A percentile compares a stretch with the other conserved stretches of the same genome.
phyloP scores from a whole-genome alignment of 2,113 vertebrate genomes.

The Rhinogobius similis region DNA sequence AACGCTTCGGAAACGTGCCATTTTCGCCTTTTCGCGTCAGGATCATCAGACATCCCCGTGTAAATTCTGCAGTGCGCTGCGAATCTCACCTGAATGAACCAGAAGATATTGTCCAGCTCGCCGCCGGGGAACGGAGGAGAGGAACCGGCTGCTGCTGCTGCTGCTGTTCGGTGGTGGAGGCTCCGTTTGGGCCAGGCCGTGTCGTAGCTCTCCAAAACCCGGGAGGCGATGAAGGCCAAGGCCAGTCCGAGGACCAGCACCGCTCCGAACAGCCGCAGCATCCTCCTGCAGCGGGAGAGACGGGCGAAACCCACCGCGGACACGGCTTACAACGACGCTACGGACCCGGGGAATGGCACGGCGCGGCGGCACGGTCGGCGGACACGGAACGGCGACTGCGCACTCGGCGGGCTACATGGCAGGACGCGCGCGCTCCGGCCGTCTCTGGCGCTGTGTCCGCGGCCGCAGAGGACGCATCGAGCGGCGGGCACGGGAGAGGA shows the following conservation, averaged over 20 bases:
- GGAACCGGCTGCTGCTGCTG: background rate
- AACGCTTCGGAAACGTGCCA: background rate
- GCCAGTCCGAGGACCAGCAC: constrained; percentile 77
- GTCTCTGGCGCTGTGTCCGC: constrained; percentile 57
- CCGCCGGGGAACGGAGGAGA: constrained; percentile 73
- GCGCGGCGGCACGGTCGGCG: too few species aligned
- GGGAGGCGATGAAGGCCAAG: constrained; percentile 74
- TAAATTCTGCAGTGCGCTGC: background rate
- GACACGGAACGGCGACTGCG: too few species aligned
- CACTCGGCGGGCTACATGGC: constrained; percentile 66
- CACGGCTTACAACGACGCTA: constrained; percentile 37
- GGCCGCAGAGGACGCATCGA: constrained; percentile 34
- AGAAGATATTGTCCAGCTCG: constrained; percentile 78
- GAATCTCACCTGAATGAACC: constrained; percentile 83
- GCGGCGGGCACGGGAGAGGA: constrained; percentile 21
- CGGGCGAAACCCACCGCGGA: constrained; percentile 1
- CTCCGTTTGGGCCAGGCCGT: constrained; percentile 71
- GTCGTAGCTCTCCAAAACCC: constrained; percentile 80
- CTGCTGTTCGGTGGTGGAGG: constrained; percentile 21
- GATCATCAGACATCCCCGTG: background rate
- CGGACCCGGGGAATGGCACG: constrained; percentile 39
- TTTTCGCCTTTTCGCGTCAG: background rate
- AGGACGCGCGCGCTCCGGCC: constrained; percentile 46
- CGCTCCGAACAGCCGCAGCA: constrained; percentile 71
- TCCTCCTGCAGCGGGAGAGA: constrained; percentile 66